Evolutionary conservation across 2,888 invertebrate species (phyloP).

Genomic region (Sminthurinus aureus): DNA sequence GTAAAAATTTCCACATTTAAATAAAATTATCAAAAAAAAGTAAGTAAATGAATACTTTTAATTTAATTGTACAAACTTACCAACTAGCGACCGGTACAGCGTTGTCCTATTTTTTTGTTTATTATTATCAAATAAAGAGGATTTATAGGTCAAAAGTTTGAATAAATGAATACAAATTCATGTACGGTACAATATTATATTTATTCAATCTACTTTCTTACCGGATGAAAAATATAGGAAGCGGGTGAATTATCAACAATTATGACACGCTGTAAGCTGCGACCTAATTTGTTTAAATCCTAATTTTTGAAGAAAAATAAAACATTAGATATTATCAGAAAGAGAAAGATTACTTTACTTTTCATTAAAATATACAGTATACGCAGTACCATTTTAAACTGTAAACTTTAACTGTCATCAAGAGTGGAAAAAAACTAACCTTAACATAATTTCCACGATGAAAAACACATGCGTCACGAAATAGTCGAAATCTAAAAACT

Average conservation of each 20-base stretch:
- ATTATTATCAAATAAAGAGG: neutral
- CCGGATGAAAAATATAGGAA: slow-evolving; percentile 99
- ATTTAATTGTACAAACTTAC: neutral
- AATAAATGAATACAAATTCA: neutral
- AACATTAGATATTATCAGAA: neutral
- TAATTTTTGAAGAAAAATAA: neutral
- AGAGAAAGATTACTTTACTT: no score
- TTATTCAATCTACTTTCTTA: slow-evolving; percentile 38
- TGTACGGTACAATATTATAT: no score
- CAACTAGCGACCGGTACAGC: slow-evolving; percentile 96
- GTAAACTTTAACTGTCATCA: neutral
- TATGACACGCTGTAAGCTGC: slow-evolving; percentile 94
- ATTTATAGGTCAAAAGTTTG: neutral
- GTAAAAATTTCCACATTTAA: neutral
- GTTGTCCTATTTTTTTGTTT: slow-evolving; percentile 53
- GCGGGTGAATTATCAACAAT: slow-evolving; percentile 99
- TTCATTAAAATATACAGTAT: neutral
- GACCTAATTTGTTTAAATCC: slow-evolving; percentile 96
- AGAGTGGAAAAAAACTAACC: slow-evolving; percentile 39
- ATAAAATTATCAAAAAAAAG: neutral
- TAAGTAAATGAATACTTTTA: neutral
- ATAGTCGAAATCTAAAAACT: slow-evolving; percentile 93
- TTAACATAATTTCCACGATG: slow-evolving; percentile 99
- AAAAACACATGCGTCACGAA: slow-evolving; percentile 99
- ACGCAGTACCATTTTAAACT: neutral